phyloP scores from a whole-genome alignment of 2,888 invertebrate species.

The Willowsia nigromaculata region DNA sequence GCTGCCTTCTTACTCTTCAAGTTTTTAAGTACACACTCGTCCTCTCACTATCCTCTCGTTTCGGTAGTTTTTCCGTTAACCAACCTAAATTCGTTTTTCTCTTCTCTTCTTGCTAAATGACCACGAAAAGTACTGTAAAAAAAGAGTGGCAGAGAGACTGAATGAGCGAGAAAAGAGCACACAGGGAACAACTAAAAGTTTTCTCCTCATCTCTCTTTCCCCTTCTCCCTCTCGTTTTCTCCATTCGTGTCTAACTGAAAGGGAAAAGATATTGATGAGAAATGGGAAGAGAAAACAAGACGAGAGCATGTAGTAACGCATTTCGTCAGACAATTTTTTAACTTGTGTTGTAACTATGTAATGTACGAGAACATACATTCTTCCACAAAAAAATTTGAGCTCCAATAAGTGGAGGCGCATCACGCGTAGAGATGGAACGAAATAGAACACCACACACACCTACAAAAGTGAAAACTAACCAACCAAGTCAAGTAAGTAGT shows the following conservation, averaged over 20 bases:
- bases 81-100: not conserved
- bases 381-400: not conserved
- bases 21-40: conserved; percentile 11
- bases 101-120: conserved; percentile 49
- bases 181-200: conserved; percentile 3
- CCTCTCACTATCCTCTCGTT: not conserved
- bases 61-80: not conserved
- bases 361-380: not conserved
- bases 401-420: not conserved
- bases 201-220: not conserved
- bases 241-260: conserved; percentile 36
- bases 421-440: conserved; percentile 22
- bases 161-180: conserved; percentile 18
- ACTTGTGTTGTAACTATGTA: conserved; percentile 5
- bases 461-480: conserved; percentile 37
- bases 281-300: conserved; percentile 63
- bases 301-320: conserved; percentile 40
- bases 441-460: not conserved
- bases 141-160: not conserved
- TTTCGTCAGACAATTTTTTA: conserved; percentile 59
- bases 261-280: conserved; percentile 64
- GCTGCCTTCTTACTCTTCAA: conserved; percentile 6
- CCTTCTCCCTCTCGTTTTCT: conserved; percentile 5
- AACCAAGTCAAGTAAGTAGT: conserved; percentile 16
- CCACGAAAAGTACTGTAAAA: conserved; percentile 37